Conservation (phyloP, 2,113 vertebrate species). For the Irena cyanogastra region DNA sequence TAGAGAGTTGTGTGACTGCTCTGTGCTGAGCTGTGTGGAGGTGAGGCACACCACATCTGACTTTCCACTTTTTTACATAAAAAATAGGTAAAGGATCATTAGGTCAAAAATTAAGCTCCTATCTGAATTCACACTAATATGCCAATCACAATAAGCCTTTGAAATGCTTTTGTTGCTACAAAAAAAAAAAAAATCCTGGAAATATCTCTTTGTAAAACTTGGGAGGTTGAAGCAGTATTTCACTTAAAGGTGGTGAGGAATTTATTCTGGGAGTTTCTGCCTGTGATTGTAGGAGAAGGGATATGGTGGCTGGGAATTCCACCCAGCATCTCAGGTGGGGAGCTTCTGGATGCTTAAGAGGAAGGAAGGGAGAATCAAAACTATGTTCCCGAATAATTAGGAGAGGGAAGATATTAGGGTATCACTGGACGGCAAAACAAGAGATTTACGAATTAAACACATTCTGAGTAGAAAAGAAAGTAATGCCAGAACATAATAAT, state of each 20-base stretch:
- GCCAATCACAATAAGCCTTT: not conserved
- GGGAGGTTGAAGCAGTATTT: not conserved
- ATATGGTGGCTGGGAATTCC: not conserved
- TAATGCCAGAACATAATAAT: not conserved
- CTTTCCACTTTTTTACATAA: not conserved
- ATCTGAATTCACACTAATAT: not conserved
- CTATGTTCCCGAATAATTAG: not conserved
- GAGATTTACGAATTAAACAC: not conserved
- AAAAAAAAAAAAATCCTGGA: not conserved
- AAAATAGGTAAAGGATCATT: not conserved
- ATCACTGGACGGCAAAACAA: not conserved
- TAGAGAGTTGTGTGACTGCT: rapidly evolving
- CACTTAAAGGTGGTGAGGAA: not conserved
- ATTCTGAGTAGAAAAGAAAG: not conserved
- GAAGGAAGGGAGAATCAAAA: not conserved
- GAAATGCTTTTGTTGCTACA: not conserved
- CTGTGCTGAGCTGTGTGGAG: not conserved
- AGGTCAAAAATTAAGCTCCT: not conserved
- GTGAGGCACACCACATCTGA: not conserved
- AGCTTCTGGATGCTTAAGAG: not conserved
- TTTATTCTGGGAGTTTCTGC: not conserved
- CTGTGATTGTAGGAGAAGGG: not conserved
- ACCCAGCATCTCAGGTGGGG: not conserved
- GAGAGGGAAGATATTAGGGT: not conserved
- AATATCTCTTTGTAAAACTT: not conserved